phyloP scores from a whole-genome alignment of 2,888 invertebrate genomes.

The Melinopterus prodromus region DNA sequence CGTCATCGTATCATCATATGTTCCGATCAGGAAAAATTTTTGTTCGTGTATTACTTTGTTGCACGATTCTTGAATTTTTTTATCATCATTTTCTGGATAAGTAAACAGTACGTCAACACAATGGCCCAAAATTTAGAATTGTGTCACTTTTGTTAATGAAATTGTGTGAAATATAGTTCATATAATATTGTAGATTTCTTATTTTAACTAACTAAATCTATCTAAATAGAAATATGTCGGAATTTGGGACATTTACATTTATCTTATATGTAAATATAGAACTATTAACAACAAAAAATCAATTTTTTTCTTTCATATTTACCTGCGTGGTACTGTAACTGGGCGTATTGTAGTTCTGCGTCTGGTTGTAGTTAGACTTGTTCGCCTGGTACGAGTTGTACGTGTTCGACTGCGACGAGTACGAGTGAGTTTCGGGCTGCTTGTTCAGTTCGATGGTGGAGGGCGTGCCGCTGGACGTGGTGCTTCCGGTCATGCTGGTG shows the following conservation, averaged over 20 bases:
- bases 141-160: too few species aligned
- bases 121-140: too few species aligned
- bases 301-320: slow-evolving; percentile 25
- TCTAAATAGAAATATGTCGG: too few species aligned
- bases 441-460: slow-evolving; percentile 53
- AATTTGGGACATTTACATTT: too few species aligned
- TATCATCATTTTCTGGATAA: too few species aligned
- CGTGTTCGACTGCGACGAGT: slow-evolving; percentile 61
- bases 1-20: slow-evolving; percentile 55
- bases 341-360: slow-evolving; percentile 48
- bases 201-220: too few species aligned
- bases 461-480: slow-evolving; percentile 47
- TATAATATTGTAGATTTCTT: too few species aligned
- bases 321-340: slow-evolving; percentile 56
- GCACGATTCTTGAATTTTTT: too few species aligned
- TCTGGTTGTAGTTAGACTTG: slow-evolving; percentile 54
- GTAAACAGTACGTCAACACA: too few species aligned
- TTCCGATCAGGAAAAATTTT: slow-evolving; percentile 26
- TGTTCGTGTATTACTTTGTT: too few species aligned
- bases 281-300: neutral
- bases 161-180: too few species aligned
- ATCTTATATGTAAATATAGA: too few species aligned
- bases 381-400: slow-evolving; percentile 57
- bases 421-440: slow-evolving; percentile 57
- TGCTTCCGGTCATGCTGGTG: slow-evolving; percentile 57